Conservation (phyloP, 2,113 vertebrate genomes). For the Menura novaehollandiae region DNA sequence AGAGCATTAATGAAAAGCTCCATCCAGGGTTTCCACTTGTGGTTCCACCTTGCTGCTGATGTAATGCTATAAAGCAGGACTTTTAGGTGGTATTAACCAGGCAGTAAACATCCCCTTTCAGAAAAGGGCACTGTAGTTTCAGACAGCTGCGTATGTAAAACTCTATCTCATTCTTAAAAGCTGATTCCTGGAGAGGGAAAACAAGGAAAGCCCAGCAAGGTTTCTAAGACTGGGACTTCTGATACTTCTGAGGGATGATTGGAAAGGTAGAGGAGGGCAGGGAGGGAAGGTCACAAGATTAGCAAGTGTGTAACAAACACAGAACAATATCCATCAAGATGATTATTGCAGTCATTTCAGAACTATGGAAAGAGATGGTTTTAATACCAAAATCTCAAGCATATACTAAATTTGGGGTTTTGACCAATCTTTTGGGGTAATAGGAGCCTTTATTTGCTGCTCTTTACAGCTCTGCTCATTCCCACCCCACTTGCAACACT, state of each 20-base stretch:
- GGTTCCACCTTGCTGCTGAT: background rate
- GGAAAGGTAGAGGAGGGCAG: background rate
- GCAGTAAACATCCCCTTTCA: background rate
- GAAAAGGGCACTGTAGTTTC: background rate
- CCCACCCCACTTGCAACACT: background rate
- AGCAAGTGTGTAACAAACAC: background rate
- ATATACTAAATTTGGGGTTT: fast-evolving
- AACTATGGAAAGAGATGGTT: background rate
- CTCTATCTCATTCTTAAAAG: background rate
- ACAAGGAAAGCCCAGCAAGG: background rate
- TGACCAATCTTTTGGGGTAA: background rate
- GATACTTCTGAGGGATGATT: background rate
- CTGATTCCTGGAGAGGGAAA: background rate
- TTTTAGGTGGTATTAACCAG: background rate
- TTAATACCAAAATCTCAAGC: background rate
- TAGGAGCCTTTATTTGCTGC: background rate
- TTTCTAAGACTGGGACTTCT: background rate
- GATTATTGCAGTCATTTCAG: background rate
- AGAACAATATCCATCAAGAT: background rate
- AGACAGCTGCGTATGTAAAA: conserved; percentile 1
- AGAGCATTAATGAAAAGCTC: background rate
- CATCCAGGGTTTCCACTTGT: background rate
- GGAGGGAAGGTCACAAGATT: background rate
- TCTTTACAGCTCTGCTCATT: background rate
- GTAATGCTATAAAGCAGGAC: background rate